phyloP scores from a whole-genome alignment of 2,888 invertebrate species.

The Cerceris rybyensis region DNA sequence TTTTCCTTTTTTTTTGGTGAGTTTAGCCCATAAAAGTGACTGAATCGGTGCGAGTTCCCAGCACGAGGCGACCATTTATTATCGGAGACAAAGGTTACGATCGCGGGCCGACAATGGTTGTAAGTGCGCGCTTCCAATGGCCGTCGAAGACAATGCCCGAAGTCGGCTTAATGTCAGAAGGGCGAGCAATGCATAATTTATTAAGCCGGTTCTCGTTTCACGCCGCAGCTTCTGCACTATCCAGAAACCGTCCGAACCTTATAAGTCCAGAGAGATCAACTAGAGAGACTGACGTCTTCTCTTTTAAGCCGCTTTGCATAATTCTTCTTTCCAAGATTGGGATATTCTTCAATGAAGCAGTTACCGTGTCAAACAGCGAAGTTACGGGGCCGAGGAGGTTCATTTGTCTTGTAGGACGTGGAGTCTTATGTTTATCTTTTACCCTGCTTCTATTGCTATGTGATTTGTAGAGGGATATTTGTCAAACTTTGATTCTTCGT shows the following conservation, averaged over 20 bases:
- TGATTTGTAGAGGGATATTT: no score
- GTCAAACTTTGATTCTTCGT: no score
- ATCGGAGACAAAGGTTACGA: conserved; percentile 75
- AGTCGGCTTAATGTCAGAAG: conserved; percentile 72
- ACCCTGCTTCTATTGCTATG: no score
- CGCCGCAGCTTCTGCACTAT: conserved; percentile 48
- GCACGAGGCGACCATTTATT: conserved; percentile 73
- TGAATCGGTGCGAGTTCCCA: conserved; percentile 59
- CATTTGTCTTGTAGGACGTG: background rate
- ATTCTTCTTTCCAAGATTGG: conserved; percentile 2
- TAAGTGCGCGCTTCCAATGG: conserved; percentile 66
- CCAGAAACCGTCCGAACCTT: conserved; percentile 14
- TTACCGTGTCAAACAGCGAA: background rate
- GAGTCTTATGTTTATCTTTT: no score
- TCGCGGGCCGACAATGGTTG: conserved; percentile 69
- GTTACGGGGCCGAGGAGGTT: background rate
- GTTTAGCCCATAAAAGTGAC: conserved; percentile 26
- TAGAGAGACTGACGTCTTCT: conserved; percentile 5
- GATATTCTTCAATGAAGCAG: background rate
- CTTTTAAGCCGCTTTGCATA: conserved; percentile 5
- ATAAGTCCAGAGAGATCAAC: conserved; percentile 29
- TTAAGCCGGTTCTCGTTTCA: conserved; percentile 59
- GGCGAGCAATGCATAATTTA: conserved; percentile 75
- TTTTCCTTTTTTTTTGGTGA: conserved; percentile 19
- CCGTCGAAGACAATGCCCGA: conserved; percentile 65